Evolutionary conservation across 2,888 invertebrate genomes (phyloP).

Genomic region (Zelleria hepariella): DNA sequence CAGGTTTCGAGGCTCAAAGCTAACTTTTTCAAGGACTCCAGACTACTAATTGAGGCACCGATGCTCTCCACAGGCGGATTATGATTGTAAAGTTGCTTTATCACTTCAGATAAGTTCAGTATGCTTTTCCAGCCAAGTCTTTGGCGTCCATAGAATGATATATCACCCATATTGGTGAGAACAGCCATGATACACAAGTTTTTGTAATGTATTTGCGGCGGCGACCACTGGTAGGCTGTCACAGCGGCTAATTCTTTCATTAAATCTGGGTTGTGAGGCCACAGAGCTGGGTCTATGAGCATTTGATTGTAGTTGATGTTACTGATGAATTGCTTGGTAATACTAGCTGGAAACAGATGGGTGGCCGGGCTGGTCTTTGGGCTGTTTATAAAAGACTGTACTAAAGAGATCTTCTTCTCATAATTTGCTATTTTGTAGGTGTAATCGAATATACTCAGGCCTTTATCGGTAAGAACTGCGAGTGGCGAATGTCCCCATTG

Average conservation of each 20-base stretch:
- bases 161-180: conserved; percentile 47
- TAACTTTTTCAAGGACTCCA: background rate
- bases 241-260: conserved; percentile 36
- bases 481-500: conserved; percentile 38
- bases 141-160: conserved; percentile 31
- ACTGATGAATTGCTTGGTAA: conserved; percentile 21
- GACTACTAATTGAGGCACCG: background rate
- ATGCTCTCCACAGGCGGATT: conserved; percentile 4
- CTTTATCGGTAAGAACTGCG: conserved; percentile 37
- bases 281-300: conserved; percentile 42
- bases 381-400: conserved; percentile 28
- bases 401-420: conserved; percentile 42
- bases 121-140: conserved; percentile 28
- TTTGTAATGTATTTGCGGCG: conserved; percentile 27
- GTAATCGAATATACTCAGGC: conserved; percentile 37
- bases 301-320: conserved; percentile 45
- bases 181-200: conserved; percentile 34
- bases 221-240: conserved; percentile 40
- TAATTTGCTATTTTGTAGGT: conserved; percentile 35
- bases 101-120: conserved; percentile 31
- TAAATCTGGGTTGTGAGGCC: conserved; percentile 45
- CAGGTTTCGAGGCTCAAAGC: conserved; percentile 25
- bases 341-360: conserved; percentile 26
- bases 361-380: conserved; percentile 36
- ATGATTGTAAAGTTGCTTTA: conserved; percentile 20